These are phyloP conservation scores for Otus scops DNA, from an alignment of 2,797 vertebrate genomes.

Conservation along the genomic window DNA sequence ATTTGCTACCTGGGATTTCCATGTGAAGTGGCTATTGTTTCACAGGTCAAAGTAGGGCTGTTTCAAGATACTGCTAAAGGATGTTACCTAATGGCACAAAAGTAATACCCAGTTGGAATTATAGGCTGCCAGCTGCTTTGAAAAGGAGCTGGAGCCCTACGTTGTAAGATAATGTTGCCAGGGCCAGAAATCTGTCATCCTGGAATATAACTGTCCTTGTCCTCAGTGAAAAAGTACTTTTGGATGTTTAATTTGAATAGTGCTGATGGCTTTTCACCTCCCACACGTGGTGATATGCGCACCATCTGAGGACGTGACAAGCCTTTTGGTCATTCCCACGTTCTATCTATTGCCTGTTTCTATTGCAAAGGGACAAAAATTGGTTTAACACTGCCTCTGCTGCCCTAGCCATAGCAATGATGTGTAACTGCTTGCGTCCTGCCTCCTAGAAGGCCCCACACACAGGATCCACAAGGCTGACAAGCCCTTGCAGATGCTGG, in stretches of 20 bases:
- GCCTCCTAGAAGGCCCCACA: background rate
- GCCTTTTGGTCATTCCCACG: background rate
- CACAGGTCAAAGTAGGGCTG: accelerated
- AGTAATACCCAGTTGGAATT: background rate
- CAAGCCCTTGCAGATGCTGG: background rate
- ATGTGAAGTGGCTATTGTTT: accelerated
- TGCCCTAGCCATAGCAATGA: background rate
- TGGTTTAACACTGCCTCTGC: accelerated
- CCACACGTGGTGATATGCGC: too few species aligned
- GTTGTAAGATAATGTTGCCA: background rate
- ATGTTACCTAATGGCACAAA: background rate
- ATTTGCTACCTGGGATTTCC: background rate
- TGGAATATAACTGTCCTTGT: background rate
- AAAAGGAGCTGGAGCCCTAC: background rate
- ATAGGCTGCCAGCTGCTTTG: accelerated
- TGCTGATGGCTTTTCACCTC: background rate
- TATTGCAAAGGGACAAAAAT: background rate
- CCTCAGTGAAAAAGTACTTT: background rate
- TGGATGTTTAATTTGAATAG: background rate
- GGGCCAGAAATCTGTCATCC: background rate
- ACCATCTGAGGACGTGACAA: background rate
- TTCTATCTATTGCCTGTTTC: background rate
- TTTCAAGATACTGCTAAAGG: background rate
- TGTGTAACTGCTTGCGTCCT: background rate
- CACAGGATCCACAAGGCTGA: too few species aligned